These are phyloP conservation scores for Sandelia bainsii DNA, from an alignment of 2,797 vertebrate genomes.

Conservation along the genomic window DNA sequence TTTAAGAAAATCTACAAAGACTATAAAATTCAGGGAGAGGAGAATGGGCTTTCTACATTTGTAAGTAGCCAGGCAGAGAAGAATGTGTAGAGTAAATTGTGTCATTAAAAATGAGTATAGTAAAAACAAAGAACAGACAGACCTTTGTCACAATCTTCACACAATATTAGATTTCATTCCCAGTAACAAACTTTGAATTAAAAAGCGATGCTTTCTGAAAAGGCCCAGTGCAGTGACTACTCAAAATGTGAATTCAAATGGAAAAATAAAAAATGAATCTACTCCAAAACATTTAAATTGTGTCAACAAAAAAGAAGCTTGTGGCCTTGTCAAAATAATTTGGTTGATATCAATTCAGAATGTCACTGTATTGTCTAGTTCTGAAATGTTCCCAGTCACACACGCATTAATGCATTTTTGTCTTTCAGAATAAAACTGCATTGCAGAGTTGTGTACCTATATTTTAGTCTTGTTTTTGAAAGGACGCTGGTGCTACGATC, in stretches of 20 bases:
- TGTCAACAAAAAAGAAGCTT: background rate
- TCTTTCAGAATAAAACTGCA: background rate
- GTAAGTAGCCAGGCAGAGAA: background rate
- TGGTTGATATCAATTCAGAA: slow-evolving; percentile 2
- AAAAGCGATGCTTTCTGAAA: background rate
- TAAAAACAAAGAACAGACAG: background rate
- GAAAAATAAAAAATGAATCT: background rate
- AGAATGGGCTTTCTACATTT: slow-evolving; percentile 10
- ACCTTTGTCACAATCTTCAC: background rate
- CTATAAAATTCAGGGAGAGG: slow-evolving; percentile 35
- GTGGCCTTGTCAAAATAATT: background rate
- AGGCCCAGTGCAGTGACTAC: background rate
- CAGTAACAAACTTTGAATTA: background rate
- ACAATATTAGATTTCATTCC: background rate
- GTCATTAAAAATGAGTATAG: background rate
- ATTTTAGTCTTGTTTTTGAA: background rate
- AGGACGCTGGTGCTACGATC: background rate
- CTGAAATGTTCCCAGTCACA: background rate
- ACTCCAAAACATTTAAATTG: no score
- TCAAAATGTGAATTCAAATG: background rate
- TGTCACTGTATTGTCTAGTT: background rate
- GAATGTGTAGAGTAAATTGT: background rate
- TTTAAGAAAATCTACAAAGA: slow-evolving; percentile 44
- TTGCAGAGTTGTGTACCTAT: background rate
- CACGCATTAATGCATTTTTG: background rate